Evolutionary conservation across 1,140 invertebrate species (phyloP), one percentile per base, ranked within the genome.

Genomic region (Drosophila ficusphila): DNA sequence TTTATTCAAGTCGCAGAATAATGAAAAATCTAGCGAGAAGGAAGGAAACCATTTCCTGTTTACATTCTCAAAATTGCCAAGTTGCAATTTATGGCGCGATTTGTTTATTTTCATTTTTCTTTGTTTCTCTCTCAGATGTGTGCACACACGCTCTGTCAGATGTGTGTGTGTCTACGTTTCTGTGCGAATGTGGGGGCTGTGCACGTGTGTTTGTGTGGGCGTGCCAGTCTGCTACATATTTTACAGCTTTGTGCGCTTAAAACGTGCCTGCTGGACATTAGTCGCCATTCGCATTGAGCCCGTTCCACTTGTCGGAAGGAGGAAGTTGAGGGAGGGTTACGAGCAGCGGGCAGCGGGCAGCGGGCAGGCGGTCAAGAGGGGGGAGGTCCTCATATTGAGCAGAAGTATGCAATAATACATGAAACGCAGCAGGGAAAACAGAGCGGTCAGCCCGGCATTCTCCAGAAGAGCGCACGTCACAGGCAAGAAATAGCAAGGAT

Each of bases 41-140:
- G 33, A 56, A 73, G 58, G 54, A 83, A 83, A 86, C 86, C 71
- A 86, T 83, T 86, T 83, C 79, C 81, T 83, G 81, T 83, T 83
- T 83, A 86, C 81, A 72, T 83, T 86, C 57, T 58, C 56, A 67
- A 79, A 85, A 86, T 86, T 64, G 60, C 75, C 78, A 62, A 79
- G 76, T 85, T 85, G 76, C 76, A 85, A 83, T 86, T 86, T 83
- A 83, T 83, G 81, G 76, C 60, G 60, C 70, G 64, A 68, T 70
- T 85, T 75, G 79, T 58, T 76, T 76, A 76, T 81, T 76, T 76
- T 71, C 14, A 38, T 38, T 52, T 58, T 62, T 62, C 39, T 64
- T 64, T 62, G 56, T 64, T 64, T 64, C 58, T 38, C 21, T 47
- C 53, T 68, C 47, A 48, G 57, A 56, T 53, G 42, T 46, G 67